Percentiles rank a stretch among this genome's conserved stretches.
phyloP scores from a whole-genome alignment of 2,888 invertebrate genomes.

The Philhelius pedissequus region DNA sequence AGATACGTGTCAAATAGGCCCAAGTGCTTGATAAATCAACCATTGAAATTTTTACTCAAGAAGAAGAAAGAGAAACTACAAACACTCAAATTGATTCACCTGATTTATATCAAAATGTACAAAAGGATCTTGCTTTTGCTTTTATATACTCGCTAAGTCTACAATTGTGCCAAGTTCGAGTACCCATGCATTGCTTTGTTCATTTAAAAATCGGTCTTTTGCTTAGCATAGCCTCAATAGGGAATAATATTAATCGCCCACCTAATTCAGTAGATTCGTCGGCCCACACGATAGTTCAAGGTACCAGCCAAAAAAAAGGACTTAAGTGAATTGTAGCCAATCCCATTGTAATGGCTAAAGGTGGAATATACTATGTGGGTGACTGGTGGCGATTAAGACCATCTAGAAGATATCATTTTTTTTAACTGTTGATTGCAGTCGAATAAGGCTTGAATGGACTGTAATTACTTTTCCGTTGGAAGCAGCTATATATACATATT shows the following conservation, averaged over 20 bases:
- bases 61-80: not conserved
- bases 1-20: not conserved
- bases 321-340: constrained; percentile 75
- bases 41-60: constrained; percentile 27
- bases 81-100: constrained; percentile 3
- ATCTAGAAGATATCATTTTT: constrained; percentile 71
- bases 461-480: too few relatives aligned
- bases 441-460: too few relatives aligned
- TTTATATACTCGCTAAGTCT: constrained; percentile 78
- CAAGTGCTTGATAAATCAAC: constrained; percentile 12
- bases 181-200: constrained; percentile 78
- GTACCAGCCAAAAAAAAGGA: constrained; percentile 60
- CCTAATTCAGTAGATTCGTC: constrained; percentile 76
- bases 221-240: constrained; percentile 78
- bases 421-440: constrained; percentile 71
- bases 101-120: constrained; percentile 2
- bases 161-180: constrained; percentile 75
- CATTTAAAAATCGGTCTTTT: constrained; percentile 78
- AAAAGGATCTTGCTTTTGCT: constrained; percentile 72
- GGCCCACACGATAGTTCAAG: constrained; percentile 72
- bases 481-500: too few relatives aligned
- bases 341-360: constrained; percentile 75
- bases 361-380: constrained; percentile 77
- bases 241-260: constrained; percentile 72
- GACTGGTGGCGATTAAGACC: constrained; percentile 76